Percentiles rank a stretch among this genome's conserved stretches.
Conservation (phyloP, 2,888 invertebrate genomes). For the Anthoptus insignis region DNA sequence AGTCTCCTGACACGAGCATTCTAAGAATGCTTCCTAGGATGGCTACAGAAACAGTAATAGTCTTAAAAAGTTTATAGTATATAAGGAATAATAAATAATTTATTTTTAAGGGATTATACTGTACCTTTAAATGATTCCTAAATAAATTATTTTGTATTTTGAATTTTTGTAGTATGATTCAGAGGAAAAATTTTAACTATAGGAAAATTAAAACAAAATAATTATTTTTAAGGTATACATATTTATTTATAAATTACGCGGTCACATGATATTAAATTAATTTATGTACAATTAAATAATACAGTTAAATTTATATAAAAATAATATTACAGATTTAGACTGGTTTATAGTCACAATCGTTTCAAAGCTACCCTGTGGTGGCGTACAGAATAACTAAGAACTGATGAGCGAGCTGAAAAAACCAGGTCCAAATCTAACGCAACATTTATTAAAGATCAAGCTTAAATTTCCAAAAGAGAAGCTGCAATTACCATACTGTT, state of each 20-base stretch:
- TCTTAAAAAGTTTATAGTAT: no score
- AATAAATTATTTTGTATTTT: no score
- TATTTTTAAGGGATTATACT: no score
- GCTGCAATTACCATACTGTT: conserved; percentile 75
- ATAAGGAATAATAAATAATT: no score
- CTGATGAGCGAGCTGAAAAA: conserved; percentile 51
- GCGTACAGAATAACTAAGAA: conserved; percentile 61
- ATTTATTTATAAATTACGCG: conserved; percentile 86
- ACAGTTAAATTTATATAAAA: conserved; percentile 84
- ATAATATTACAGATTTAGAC: conserved; percentile 70
- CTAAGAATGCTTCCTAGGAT: no score
- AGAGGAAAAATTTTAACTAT: no score
- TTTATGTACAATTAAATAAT: conserved; percentile 86
- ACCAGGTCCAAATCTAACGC: conserved; percentile 60
- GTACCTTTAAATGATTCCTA: no score
- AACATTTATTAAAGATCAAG: conserved; percentile 78
- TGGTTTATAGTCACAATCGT: conserved; percentile 54
- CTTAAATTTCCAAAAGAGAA: conserved; percentile 71
- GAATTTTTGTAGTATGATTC: no score
- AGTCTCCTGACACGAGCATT: no score
- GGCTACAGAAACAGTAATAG: no score
- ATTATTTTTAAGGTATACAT: conserved; percentile 81
- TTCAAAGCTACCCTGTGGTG: conserved; percentile 66
- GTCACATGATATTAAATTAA: conserved; percentile 84
- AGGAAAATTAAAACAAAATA: conserved; percentile 60